Evolutionary conservation across 2,888 invertebrate genomes (phyloP).

Genomic region (Apodemia hepburni): DNA sequence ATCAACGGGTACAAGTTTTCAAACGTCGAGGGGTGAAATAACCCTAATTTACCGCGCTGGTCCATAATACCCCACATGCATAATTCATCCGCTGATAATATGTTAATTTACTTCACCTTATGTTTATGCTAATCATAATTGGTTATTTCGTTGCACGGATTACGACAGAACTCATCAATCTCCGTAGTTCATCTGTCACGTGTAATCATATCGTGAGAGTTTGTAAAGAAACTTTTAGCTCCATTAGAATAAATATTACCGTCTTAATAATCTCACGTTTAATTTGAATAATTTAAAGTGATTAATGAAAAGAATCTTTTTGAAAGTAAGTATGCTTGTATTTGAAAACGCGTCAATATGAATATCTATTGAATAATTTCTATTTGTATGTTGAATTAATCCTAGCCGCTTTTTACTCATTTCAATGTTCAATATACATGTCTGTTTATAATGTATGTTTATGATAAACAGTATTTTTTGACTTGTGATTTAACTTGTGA

Average conservation of each 20-base stretch:
- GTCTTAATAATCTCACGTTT: slow-evolving; percentile 47
- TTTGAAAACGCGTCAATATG: not conserved
- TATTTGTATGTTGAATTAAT: not conserved
- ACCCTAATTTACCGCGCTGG: slow-evolving; percentile 51
- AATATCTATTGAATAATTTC: not conserved
- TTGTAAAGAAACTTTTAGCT: slow-evolving; percentile 11
- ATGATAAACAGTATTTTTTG: too few species aligned
- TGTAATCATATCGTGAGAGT: slow-evolving; percentile 44
- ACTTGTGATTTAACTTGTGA: too few species aligned
- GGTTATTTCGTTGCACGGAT: slow-evolving; percentile 70
- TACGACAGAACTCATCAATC: slow-evolving; percentile 53
- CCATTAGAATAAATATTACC: slow-evolving; percentile 41
- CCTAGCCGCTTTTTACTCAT: too few species aligned
- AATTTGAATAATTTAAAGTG: slow-evolving; percentile 14
- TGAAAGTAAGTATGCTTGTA: not conserved
- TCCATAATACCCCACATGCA: slow-evolving; percentile 55
- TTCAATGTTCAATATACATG: too few species aligned
- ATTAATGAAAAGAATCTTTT: not conserved
- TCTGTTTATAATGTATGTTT: too few species aligned
- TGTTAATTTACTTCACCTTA: slow-evolving; percentile 71
- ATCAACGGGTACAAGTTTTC: slow-evolving; percentile 40
- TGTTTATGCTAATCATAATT: slow-evolving; percentile 77
- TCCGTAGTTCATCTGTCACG: slow-evolving; percentile 55
- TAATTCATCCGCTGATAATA: slow-evolving; percentile 68
- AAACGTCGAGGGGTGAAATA: slow-evolving; percentile 40